Percentiles rank a stretch among this genome's conserved stretches.
Evolutionary conservation across 1,140 invertebrate species (phyloP).

Genomic region (Drosophila nebulosa): DNA sequence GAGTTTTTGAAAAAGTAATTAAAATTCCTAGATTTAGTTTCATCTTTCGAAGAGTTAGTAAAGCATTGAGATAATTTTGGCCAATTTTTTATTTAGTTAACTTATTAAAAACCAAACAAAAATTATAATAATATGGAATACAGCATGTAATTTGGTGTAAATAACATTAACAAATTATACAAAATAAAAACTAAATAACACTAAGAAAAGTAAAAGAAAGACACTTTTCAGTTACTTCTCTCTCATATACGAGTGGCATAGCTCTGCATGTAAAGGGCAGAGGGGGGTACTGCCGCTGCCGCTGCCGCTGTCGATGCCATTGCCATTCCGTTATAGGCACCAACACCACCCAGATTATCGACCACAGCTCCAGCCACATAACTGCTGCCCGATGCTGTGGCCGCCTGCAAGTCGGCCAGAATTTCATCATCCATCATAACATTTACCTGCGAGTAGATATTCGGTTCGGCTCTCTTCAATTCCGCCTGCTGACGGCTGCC

Average conservation of each 20-base stretch:
- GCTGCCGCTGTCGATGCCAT: too few species aligned
- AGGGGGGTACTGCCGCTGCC: neutral
- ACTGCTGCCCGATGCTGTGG: slow-evolving; percentile 57
- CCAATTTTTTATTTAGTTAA: slow-evolving; percentile 25
- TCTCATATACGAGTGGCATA: slow-evolving; percentile 46
- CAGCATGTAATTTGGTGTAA: slow-evolving; percentile 1
- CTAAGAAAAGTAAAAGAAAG: slow-evolving; percentile 26
- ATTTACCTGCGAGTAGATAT: slow-evolving; percentile 85
- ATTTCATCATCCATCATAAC: slow-evolving; percentile 76
- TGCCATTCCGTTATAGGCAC: too few species aligned
- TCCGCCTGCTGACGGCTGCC: slow-evolving; percentile 72
- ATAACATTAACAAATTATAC: slow-evolving; percentile 21
- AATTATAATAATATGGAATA: slow-evolving; percentile 12
- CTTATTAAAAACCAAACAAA: slow-evolving; percentile 40
- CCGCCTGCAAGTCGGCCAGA: slow-evolving; percentile 64
- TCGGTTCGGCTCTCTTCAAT: slow-evolving; percentile 82
- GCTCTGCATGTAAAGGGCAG: slow-evolving; percentile 44
- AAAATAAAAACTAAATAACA: slow-evolving; percentile 23
- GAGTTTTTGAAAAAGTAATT: slow-evolving; percentile 28
- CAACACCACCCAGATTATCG: slow-evolving; percentile 60
- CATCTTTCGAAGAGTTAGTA: neutral
- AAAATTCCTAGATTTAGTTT: slow-evolving; percentile 27
- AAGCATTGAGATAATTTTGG: neutral
- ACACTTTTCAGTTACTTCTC: slow-evolving; percentile 22
- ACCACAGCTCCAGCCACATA: slow-evolving; percentile 69